Percentiles rank a stretch among this genome's conserved stretches.
Conservation (phyloP, 2,113 vertebrate species). For the Rutilus rutilus region DNA sequence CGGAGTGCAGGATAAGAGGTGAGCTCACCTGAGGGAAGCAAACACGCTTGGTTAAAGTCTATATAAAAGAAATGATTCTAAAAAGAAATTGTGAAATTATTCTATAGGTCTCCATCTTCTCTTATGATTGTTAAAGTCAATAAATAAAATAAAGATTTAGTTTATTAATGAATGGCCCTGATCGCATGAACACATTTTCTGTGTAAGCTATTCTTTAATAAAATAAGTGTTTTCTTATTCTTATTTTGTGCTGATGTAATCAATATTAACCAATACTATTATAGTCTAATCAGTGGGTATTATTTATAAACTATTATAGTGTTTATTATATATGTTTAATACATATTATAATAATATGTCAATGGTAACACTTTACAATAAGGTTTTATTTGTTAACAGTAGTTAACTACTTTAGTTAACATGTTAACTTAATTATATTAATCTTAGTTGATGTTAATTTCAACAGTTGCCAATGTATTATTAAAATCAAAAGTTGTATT, state of each 20-base stretch:
- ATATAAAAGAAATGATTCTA: too few species aligned
- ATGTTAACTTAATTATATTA: not conserved
- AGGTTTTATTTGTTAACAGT: not conserved
- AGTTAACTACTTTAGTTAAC: not conserved
- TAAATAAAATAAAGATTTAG: too few species aligned
- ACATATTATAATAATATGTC: too few species aligned
- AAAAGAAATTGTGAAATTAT: too few species aligned
- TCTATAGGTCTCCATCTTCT: too few species aligned
- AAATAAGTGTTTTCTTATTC: not conserved
- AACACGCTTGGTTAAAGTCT: not conserved
- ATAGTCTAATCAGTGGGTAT: not conserved
- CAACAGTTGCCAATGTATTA: not conserved
- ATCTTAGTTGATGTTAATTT: not conserved
- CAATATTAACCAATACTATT: not conserved
- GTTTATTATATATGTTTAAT: not conserved
- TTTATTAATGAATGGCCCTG: too few species aligned
- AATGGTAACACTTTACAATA: not conserved
- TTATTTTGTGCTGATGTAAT: not conserved
- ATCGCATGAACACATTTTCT: too few species aligned
- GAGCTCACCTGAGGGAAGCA: not conserved
- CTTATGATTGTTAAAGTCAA: too few species aligned
- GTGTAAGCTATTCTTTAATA: too few species aligned
- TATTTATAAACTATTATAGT: not conserved
- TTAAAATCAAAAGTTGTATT: not conserved
- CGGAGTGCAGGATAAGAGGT: not conserved